These are phyloP conservation scores for Aphelenchoides fujianensis DNA, from an alignment of 1,140 invertebrate species.

Conservation along the genomic window DNA sequence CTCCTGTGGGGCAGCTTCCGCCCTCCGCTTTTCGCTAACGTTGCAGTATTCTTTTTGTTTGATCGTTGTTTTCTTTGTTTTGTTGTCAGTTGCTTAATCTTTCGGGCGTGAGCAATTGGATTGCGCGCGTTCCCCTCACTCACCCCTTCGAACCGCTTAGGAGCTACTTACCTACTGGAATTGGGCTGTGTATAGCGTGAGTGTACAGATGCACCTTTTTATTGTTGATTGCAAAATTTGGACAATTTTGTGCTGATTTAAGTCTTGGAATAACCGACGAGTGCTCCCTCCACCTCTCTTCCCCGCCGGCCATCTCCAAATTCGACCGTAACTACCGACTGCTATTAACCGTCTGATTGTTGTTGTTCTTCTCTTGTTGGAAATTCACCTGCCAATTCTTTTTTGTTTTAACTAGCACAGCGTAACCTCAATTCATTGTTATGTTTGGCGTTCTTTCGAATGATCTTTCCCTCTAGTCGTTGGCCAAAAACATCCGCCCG, in stretches of 20 bases:
- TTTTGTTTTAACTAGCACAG: not conserved
- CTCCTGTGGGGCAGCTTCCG: too few relatives aligned
- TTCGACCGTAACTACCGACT: not conserved
- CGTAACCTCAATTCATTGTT: not conserved
- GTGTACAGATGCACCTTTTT: not conserved
- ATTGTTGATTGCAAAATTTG: conserved; percentile 14
- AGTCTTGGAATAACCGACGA: not conserved
- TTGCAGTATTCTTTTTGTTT: not conserved
- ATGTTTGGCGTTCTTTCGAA: not conserved
- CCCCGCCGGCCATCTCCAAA: too few relatives aligned
- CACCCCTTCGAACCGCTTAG: not conserved
- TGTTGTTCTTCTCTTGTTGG: conserved; percentile 2
- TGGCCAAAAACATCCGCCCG: not conserved
- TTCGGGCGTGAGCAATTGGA: not conserved
- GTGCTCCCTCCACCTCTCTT: not conserved
- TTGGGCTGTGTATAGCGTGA: not conserved
- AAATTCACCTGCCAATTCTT: conserved; percentile 1
- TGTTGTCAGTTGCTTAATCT: conserved; percentile 3
- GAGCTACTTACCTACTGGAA: conserved; percentile 1
- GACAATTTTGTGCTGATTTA: conserved; percentile 13
- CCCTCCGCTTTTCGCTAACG: not conserved
- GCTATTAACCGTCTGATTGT: not conserved
- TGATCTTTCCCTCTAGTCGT: not conserved
- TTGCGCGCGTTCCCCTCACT: not conserved
- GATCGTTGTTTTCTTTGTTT: not conserved